Conservation (phyloP, 1,140 invertebrate genomes). For the Ceratitis capitata region DNA sequence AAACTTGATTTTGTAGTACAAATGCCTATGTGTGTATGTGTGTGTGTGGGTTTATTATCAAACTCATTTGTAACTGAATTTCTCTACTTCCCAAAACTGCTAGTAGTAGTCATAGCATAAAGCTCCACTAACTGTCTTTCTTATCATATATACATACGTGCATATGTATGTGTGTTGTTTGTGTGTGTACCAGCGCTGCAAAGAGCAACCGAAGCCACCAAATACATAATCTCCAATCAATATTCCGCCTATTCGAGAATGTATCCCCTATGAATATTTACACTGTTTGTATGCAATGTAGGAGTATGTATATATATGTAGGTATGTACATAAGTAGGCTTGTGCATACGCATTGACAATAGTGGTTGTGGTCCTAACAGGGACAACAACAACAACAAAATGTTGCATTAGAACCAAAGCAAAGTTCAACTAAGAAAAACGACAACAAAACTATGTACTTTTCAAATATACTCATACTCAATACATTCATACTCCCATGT, state of each 20-base stretch:
- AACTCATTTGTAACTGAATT: too few species aligned
- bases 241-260: neutral
- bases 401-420: neutral
- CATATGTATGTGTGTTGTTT: neutral
- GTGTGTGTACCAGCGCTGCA: neutral
- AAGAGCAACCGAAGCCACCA: neutral
- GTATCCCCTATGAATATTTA: neutral
- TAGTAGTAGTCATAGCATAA: too few species aligned
- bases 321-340: neutral
- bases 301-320: neutral
- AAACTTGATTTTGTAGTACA: too few species aligned
- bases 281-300: neutral
- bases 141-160: too few species aligned
- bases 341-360: neutral
- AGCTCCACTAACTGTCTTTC: too few species aligned
- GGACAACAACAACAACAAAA: neutral
- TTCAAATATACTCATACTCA: neutral
- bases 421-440: neutral
- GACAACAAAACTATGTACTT: neutral
- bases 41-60: too few species aligned
- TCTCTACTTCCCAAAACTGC: too few species aligned
- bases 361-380: conserved; percentile 1
- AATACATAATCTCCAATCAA: conserved; percentile 40
- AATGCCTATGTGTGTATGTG: too few species aligned
- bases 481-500: neutral